These are phyloP conservation scores for Cephus nigrinus DNA, from an alignment of 2,888 invertebrate genomes.

Conservation along the genomic window DNA sequence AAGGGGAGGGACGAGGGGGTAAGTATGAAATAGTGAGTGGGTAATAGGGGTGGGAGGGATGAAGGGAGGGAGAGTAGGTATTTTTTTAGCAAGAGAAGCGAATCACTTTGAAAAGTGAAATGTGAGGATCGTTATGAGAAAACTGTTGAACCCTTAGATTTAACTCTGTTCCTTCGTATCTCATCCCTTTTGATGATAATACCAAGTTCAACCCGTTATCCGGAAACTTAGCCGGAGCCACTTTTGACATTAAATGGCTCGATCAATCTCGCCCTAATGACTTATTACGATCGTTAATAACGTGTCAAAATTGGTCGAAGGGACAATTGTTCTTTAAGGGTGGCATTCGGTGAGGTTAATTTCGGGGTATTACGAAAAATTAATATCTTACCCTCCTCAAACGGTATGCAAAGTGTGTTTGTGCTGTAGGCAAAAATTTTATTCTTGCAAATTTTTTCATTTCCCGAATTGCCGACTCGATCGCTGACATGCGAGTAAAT, in stretches of 20 bases:
- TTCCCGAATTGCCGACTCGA: no score
- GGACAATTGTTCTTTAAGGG: background rate
- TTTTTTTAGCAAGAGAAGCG: background rate
- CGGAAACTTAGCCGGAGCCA: background rate
- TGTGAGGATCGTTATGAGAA: background rate
- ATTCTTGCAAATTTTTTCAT: no score
- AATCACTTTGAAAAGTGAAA: background rate
- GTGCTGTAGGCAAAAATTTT: no score
- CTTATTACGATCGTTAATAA: constrained; percentile 5
- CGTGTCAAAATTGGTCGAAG: background rate
- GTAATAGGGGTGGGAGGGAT: background rate
- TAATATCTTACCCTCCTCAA: background rate
- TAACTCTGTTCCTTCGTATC: background rate
- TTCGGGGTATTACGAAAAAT: background rate
- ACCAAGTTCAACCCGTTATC: constrained; percentile 2
- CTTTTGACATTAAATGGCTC: background rate
- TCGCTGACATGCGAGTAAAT: no score
- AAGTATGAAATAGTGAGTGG: background rate
- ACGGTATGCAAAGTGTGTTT: no score
- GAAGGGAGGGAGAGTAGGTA: background rate
- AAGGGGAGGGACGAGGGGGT: background rate
- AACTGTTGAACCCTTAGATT: background rate
- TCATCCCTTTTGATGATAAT: background rate
- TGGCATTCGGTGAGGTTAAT: background rate
- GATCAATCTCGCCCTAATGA: constrained; percentile 2